These are phyloP conservation scores for Rhinoraja longicauda DNA, from an alignment of 2,797 vertebrate species.

Conservation along the genomic window DNA sequence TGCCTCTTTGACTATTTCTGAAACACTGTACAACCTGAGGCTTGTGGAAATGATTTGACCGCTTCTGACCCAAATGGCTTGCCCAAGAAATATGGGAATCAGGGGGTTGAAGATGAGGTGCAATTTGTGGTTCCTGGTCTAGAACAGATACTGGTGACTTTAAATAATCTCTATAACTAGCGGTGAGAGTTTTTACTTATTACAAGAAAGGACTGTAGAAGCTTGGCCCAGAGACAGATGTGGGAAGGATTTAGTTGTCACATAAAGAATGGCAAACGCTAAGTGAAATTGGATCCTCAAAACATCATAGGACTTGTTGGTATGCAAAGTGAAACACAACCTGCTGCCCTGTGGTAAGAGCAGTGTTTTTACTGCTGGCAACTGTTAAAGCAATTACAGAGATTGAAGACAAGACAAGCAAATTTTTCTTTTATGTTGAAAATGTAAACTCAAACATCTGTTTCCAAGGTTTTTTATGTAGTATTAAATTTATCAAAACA, in stretches of 20 bases:
- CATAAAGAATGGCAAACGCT: background rate
- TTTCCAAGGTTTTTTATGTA: background rate
- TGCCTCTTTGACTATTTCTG: background rate
- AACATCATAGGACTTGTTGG: background rate
- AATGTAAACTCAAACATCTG: background rate
- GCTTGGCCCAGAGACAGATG: background rate
- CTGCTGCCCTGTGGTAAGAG: background rate
- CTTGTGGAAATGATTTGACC: background rate
- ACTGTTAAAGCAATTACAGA: background rate
- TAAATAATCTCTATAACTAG: background rate
- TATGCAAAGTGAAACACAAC: background rate
- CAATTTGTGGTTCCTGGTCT: background rate
- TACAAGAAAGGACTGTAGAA: background rate
- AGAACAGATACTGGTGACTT: no score
- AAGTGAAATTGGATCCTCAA: background rate
- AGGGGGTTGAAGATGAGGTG: background rate
- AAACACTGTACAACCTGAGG: background rate
- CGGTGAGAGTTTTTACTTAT: background rate
- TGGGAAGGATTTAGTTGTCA: background rate
- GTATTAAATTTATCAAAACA: slow-evolving; percentile 17
- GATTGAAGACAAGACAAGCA: background rate
- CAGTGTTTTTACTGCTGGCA: background rate
- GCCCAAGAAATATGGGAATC: background rate
- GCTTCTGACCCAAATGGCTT: background rate
- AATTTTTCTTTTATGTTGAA: background rate